phyloP scores from a whole-genome alignment of 2,797 vertebrate genomes.

The Alauda arvensis region DNA sequence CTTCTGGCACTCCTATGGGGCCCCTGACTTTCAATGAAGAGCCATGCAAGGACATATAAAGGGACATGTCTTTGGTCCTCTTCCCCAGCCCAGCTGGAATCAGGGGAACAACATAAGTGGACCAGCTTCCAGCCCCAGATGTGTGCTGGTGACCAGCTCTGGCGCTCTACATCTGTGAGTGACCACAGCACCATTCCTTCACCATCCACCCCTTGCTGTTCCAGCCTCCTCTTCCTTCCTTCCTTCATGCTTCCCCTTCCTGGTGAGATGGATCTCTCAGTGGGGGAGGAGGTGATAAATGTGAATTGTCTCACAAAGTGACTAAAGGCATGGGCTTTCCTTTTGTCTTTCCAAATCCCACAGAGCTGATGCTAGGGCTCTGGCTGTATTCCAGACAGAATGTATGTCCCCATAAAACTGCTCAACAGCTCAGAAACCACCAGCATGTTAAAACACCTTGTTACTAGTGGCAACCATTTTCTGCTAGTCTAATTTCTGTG shows the following conservation, averaged over 20 bases:
- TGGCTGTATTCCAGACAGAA: not conserved
- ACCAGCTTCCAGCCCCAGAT: not conserved
- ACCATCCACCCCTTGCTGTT: not conserved
- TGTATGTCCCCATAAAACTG: not conserved
- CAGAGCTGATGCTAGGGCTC: not conserved
- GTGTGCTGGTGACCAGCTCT: not conserved
- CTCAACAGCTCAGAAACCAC: not conserved
- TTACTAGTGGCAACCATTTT: conserved; percentile 50
- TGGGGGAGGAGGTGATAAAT: not conserved
- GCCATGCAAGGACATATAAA: not conserved
- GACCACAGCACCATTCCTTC: not conserved
- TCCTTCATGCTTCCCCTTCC: not conserved
- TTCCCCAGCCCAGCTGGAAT: not conserved
- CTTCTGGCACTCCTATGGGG: not conserved
- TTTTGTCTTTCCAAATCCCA: not conserved
- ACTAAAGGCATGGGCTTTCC: not conserved
- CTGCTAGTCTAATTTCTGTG: not conserved
- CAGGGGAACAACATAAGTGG: not conserved
- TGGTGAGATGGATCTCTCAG: not conserved
- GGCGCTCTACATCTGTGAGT: not conserved
- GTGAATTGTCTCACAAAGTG: not conserved
- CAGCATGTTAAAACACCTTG: not conserved
- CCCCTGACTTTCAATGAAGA: not conserved
- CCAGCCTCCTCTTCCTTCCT: not conserved
- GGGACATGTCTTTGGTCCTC: not conserved